Evolutionary conservation across 2,113 vertebrate species (phyloP).

Genomic region (Loxodonta africana): DNA sequence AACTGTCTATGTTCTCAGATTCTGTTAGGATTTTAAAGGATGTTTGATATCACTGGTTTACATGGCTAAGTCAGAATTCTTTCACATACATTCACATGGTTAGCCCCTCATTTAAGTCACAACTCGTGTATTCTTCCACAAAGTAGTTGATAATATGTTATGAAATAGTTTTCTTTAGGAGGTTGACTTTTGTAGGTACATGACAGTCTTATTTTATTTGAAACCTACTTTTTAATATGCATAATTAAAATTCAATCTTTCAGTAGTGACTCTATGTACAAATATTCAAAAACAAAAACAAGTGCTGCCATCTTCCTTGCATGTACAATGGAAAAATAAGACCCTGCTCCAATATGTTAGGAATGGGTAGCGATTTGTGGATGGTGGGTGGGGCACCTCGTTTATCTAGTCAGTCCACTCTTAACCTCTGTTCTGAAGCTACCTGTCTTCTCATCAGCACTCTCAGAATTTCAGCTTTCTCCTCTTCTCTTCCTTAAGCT

Average conservation of each 20-base stretch:
- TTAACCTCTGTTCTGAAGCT: neutral
- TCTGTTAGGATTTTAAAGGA: neutral
- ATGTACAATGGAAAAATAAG: neutral
- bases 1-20: neutral
- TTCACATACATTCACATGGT: neutral
- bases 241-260: neutral
- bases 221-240: neutral
- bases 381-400: rapidly evolving
- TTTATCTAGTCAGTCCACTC: neutral
- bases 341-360: neutral
- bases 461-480: neutral
- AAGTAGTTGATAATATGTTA: neutral
- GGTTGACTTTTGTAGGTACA: neutral
- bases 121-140: neutral
- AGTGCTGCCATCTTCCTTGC: neutral
- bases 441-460: too few species aligned
- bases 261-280: neutral
- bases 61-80: neutral
- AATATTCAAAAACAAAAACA: neutral
- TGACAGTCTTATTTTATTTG: neutral
- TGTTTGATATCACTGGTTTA: neutral
- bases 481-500: neutral
- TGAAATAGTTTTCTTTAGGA: neutral
- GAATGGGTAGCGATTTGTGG: neutral
- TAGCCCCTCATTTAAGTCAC: neutral